Percentiles rank a stretch among this genome's conserved stretches.
Evolutionary conservation across 1,140 invertebrate species (phyloP).

Genomic region (Penaeus vannamei): DNA sequence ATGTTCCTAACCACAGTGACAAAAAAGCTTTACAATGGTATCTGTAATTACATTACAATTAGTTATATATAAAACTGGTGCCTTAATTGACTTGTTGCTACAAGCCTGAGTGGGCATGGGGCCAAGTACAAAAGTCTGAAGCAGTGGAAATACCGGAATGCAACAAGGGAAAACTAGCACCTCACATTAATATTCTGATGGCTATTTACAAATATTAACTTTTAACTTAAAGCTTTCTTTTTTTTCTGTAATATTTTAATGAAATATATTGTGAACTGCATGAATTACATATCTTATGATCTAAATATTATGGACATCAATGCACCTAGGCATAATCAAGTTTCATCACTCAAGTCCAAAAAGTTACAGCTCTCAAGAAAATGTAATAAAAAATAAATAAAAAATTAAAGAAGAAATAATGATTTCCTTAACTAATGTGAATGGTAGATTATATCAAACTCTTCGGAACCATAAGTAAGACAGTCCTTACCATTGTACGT

Average conservation of each 20-base stretch:
- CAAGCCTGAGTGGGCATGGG: constrained; percentile 55
- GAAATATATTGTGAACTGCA: constrained; percentile 23
- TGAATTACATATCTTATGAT: constrained; percentile 15
- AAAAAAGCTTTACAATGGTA: constrained; percentile 42
- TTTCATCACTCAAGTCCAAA: no score
- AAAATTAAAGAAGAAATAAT: constrained; percentile 3
- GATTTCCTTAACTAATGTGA: constrained; percentile 8
- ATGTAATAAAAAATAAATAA: constrained; percentile 4
- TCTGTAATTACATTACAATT: constrained; percentile 11
- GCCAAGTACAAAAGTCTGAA: constrained; percentile 56
- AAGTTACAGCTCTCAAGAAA: background rate
- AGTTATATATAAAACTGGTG: constrained; percentile 50
- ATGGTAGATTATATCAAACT: constrained; percentile 17
- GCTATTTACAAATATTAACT: constrained; percentile 45
- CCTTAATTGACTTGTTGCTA: constrained; percentile 58
- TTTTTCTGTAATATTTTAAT: constrained; percentile 33
- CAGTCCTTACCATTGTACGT: constrained; percentile 39
- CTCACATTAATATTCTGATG: constrained; percentile 45
- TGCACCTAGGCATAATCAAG: constrained; percentile 46
- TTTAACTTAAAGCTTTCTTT: constrained; percentile 62
- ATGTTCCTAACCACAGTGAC: constrained; percentile 41
- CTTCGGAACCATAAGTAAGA: constrained; percentile 18
- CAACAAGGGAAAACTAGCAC: constrained; percentile 62
- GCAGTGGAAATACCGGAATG: constrained; percentile 60
- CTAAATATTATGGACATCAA: constrained; percentile 49